Conservation (phyloP, 2,888 invertebrate species). For the Caenorhabditis parvicauda region DNA sequence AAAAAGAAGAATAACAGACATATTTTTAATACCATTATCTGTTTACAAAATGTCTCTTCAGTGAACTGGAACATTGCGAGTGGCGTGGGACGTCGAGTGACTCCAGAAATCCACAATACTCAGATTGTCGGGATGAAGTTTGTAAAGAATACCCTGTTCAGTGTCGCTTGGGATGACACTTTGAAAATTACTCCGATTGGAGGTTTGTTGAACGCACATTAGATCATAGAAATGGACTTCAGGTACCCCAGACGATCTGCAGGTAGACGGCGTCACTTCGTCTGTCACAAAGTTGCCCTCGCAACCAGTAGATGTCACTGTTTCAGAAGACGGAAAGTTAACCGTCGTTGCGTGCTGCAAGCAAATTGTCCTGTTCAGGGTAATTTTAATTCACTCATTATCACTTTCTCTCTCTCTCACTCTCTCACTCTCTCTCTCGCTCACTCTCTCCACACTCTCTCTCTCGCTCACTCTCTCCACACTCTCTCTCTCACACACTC, state of each 20-base stretch:
- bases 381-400: constrained; percentile 15
- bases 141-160: constrained; percentile 71
- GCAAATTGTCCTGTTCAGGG: constrained; percentile 44
- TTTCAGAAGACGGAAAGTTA: constrained; percentile 63
- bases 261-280: constrained; percentile 14
- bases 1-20: no score
- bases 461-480: no score
- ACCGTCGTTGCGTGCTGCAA: constrained; percentile 79
- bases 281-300: constrained; percentile 38
- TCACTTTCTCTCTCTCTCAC: no score
- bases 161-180: constrained; percentile 90
- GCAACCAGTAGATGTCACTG: constrained; percentile 57
- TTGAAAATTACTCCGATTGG: constrained; percentile 65
- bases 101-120: constrained; percentile 79
- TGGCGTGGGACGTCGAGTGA: constrained; percentile 79
- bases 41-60: constrained; percentile 10
- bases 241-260: not conserved
- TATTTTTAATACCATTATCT: constrained; percentile 1
- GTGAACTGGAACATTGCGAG: constrained; percentile 64
- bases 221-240: not conserved
- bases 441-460: no score
- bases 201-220: constrained; percentile 3
- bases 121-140: constrained; percentile 84
- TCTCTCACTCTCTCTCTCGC: no score
- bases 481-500: not conserved